These are phyloP conservation scores for Thelaira solivaga DNA, from an alignment of 2,888 invertebrate species.

Conservation along the genomic window DNA sequence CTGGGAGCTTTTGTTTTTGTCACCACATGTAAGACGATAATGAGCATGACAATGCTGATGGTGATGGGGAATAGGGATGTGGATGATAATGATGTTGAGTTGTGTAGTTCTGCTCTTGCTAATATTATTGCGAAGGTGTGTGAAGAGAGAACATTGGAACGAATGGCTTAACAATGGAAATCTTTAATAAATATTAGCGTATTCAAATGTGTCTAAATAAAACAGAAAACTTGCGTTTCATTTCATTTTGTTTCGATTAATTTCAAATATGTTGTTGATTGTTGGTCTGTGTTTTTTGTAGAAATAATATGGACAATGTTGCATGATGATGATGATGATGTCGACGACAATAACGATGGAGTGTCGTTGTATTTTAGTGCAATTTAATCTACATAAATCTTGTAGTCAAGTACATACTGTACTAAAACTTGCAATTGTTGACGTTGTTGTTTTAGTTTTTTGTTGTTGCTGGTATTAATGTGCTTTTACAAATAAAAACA, in stretches of 20 bases:
- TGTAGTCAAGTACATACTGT: slow-evolving; percentile 20
- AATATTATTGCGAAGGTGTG: neutral
- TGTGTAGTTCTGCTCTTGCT: too few species aligned
- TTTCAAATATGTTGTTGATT: neutral
- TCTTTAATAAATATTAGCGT: neutral
- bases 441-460: neutral
- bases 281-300: neutral
- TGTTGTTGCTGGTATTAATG: neutral
- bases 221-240: neutral
- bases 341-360: neutral
- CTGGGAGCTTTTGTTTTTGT: neutral
- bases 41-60: neutral
- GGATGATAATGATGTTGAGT: too few species aligned
- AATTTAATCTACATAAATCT: slow-evolving; percentile 48
- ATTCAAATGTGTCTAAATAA: neutral
- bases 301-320: too few species aligned
- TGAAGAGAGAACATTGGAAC: neutral
- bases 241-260: slow-evolving; percentile 3
- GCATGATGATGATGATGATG: neutral
- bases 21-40: neutral
- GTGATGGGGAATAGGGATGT: too few species aligned
- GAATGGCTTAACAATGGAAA: neutral
- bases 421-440: slow-evolving; percentile 14
- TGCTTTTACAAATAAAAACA: neutral
- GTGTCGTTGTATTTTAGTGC: slow-evolving; percentile 23